These are phyloP conservation scores for Gymnopithys bicolor DNA, from an alignment of 2,797 vertebrate genomes.

Conservation along the genomic window DNA sequence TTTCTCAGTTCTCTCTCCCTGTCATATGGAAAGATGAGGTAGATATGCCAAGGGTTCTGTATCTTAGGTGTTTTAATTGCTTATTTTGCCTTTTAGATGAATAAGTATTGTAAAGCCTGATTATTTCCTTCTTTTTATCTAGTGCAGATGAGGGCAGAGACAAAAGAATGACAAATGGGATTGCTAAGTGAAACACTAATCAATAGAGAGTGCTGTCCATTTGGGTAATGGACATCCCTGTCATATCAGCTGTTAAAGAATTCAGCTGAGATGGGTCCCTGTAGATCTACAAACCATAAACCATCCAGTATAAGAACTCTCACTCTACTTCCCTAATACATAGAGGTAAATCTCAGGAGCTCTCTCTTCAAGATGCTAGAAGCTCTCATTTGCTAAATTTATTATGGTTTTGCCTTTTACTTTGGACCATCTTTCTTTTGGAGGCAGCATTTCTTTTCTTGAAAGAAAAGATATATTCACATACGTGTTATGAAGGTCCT, in stretches of 20 bases:
- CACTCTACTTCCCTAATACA: slow-evolving; percentile 57
- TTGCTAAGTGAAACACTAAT: slow-evolving; percentile 84
- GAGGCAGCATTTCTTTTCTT: not conserved
- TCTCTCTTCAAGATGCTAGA: slow-evolving; percentile 44
- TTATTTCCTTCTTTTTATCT: slow-evolving; percentile 72
- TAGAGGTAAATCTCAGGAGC: slow-evolving; percentile 60
- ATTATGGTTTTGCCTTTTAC: not conserved
- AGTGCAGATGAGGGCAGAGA: slow-evolving; percentile 77
- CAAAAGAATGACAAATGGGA: slow-evolving; percentile 86
- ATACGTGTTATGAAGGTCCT: not conserved
- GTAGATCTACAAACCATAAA: slow-evolving; percentile 63
- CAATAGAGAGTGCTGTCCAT: slow-evolving; percentile 91
- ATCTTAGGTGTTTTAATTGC: slow-evolving; percentile 75
- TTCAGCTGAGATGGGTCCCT: slow-evolving; percentile 83
- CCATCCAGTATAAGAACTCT: slow-evolving; percentile 58
- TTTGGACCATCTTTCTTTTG: not conserved
- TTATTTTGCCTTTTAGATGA: slow-evolving; percentile 62
- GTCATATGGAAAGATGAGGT: not conserved
- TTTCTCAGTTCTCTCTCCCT: slow-evolving; percentile 13
- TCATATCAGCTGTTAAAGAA: slow-evolving; percentile 85
- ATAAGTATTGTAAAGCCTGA: slow-evolving; percentile 78
- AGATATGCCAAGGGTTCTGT: not conserved
- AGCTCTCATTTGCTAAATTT: slow-evolving; percentile 45
- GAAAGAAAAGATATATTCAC: not conserved
- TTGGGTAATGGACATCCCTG: slow-evolving; percentile 91